A percentile compares a stretch with the other conserved stretches of the same genome.
These are phyloP conservation scores for Ctenomys sociabilis DNA, from an alignment of 2,113 vertebrate genomes.

Conservation along the genomic window DNA sequence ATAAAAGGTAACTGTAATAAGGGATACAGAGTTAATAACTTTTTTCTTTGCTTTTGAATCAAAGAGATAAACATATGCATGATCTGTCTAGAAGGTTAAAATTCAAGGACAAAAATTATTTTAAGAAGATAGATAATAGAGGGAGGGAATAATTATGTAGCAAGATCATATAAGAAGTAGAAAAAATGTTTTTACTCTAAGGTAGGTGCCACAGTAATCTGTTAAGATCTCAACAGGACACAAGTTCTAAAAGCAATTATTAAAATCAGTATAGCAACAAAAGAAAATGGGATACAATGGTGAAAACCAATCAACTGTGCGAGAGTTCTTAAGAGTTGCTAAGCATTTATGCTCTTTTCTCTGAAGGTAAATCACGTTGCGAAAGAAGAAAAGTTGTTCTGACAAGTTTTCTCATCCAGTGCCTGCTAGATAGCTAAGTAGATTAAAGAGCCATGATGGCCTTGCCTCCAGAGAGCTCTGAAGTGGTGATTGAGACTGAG, in stretches of 20 bases:
- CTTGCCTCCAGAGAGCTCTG: too few species aligned
- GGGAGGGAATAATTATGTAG: neutral
- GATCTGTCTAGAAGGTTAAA: neutral
- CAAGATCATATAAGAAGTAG: neutral
- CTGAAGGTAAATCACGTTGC: neutral
- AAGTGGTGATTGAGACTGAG: too few species aligned
- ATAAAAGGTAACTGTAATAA: neutral
- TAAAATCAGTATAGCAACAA: slow-evolving; percentile 4
- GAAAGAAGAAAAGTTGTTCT: neutral
- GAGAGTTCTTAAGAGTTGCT: neutral
- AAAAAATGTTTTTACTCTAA: neutral
- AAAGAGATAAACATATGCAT: neutral
- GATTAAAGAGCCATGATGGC: too few species aligned
- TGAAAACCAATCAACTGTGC: neutral
- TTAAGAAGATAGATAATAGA: neutral
- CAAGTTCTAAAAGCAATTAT: neutral
- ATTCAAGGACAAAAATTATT: neutral
- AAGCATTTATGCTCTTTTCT: neutral
- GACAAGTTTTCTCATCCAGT: neutral
- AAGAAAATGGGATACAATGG: neutral
- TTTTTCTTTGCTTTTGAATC: neutral
- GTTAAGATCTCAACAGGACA: neutral
- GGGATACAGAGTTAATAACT: neutral
- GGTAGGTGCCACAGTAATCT: neutral
- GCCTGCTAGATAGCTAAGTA: too few species aligned